Conservation (phyloP, 2,888 invertebrate species). For the Hyles lineata region DNA sequence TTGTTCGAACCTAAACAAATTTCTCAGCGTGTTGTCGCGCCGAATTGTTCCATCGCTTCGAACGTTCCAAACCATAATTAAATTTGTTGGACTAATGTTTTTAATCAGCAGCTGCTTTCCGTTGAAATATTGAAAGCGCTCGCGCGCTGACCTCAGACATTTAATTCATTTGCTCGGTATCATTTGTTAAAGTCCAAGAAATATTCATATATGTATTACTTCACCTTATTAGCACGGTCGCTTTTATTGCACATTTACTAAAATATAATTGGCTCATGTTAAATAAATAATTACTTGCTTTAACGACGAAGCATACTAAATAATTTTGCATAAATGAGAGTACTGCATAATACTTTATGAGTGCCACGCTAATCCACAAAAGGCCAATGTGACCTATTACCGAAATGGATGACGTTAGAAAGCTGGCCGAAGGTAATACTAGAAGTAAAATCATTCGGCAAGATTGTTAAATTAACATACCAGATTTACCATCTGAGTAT, state of each 20-base stretch:
- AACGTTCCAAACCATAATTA: constrained; percentile 46
- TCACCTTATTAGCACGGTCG: too few relatives aligned
- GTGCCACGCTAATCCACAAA: not conserved
- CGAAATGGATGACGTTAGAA: too few relatives aligned
- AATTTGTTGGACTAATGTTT: constrained; percentile 38
- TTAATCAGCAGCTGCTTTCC: constrained; percentile 23
- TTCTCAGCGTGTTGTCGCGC: constrained; percentile 46
- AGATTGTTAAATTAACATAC: too few relatives aligned
- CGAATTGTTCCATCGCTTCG: constrained; percentile 45
- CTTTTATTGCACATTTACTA: too few relatives aligned
- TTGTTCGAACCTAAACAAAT: constrained; percentile 65
- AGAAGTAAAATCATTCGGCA: too few relatives aligned
- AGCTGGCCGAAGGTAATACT: too few relatives aligned
- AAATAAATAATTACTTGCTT: too few relatives aligned
- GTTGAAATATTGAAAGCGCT: constrained; percentile 2
- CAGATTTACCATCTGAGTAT: too few relatives aligned
- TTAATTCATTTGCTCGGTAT: constrained; percentile 2
- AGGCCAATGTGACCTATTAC: too few relatives aligned
- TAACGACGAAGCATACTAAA: too few relatives aligned
- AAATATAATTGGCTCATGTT: too few relatives aligned
- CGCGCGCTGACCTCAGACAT: constrained; percentile 31
- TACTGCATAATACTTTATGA: not conserved
- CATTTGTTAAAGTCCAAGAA: not conserved
- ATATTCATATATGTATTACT: not conserved
- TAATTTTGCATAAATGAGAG: too few relatives aligned